Percentiles rank a stretch among this genome's conserved stretches.
phyloP scores from a whole-genome alignment of 2,113 vertebrate species.

The Corythaeola cristata region DNA sequence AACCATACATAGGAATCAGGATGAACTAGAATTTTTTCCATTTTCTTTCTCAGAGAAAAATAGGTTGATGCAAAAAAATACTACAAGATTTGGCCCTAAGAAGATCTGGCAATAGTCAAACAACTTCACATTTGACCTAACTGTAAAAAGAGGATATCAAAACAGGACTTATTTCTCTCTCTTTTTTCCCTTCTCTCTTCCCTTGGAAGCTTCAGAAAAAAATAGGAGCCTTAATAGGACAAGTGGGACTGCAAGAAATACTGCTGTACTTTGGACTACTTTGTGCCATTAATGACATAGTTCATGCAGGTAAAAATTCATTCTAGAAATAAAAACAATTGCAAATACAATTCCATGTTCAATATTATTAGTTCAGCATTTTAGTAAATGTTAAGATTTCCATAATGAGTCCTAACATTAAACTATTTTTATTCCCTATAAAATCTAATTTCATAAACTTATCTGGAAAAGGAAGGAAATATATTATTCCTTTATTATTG shows the following conservation, averaged over 20 bases:
- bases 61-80: not conserved
- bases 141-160: not conserved
- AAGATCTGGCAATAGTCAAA: not conserved
- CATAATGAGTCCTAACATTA: not conserved
- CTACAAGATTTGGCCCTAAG: not conserved
- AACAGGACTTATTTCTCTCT: not conserved
- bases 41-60: not conserved
- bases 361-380: constrained; percentile 17
- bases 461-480: constrained; percentile 6
- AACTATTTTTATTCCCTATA: constrained; percentile 22
- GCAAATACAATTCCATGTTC: not conserved
- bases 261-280: not conserved
- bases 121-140: not conserved
- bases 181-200: rapidly evolving
- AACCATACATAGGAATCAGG: not conserved
- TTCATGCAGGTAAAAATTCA: not conserved
- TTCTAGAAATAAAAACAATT: constrained; percentile 1
- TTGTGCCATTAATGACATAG: not conserved
- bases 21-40: not conserved
- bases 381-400: not conserved
- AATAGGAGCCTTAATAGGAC: not conserved
- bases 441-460: constrained; percentile 25
- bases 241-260: not conserved
- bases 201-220: not conserved
- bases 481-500: not conserved